These are phyloP conservation scores for Akabosia matsudoensis DNA, from an alignment of 1,140 invertebrate genomes.

Conservation along the genomic window DNA sequence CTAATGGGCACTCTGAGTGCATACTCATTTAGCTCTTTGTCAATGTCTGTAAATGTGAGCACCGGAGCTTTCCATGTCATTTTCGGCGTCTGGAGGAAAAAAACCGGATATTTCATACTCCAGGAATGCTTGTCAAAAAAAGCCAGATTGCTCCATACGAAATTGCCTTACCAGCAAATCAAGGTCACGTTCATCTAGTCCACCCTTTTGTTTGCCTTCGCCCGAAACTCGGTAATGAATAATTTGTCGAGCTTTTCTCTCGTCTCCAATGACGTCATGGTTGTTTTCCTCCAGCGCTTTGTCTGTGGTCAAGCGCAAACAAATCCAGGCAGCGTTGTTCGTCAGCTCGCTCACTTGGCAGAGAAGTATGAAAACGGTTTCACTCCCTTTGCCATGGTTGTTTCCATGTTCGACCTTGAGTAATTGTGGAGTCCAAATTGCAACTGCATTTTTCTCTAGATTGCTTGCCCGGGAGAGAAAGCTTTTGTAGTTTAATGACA, in stretches of 20 bases:
- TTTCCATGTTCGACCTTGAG: neutral
- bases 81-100: neutral
- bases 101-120: neutral
- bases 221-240: too few relatives aligned
- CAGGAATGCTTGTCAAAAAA: neutral
- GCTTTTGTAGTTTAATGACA: neutral
- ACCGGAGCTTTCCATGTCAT: conserved; percentile 6
- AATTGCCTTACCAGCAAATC: neutral
- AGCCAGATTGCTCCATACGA: too few relatives aligned
- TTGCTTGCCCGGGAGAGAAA: neutral
- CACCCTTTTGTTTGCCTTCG: too few relatives aligned
- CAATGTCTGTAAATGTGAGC: neutral
- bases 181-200: too few relatives aligned
- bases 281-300: neutral
- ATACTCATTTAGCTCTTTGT: neutral
- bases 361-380: neutral
- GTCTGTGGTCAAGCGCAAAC: neutral
- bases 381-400: neutral
- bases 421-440: neutral
- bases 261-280: neutral
- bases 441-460: neutral
- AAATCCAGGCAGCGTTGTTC: neutral
- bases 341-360: neutral
- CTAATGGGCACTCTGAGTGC: neutral
- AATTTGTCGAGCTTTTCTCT: too few relatives aligned